phyloP scores from a whole-genome alignment of 1,140 invertebrate species.

The Plodia interpunctella region DNA sequence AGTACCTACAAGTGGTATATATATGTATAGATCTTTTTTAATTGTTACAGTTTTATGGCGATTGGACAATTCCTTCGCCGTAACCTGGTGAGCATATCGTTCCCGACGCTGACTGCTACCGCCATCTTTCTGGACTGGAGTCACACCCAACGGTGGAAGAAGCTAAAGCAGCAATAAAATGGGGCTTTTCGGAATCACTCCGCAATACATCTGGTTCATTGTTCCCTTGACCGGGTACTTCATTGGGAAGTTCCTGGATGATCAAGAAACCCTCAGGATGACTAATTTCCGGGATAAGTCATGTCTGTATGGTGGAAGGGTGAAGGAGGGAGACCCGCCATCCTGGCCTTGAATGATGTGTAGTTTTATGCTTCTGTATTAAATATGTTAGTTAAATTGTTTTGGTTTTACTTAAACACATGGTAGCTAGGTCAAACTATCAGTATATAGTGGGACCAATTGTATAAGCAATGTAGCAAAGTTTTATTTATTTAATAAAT shows the following conservation, averaged over 20 bases:
- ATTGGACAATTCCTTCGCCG: conserved; percentile 64
- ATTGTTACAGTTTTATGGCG: conserved; percentile 62
- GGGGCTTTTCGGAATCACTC: conserved; percentile 76
- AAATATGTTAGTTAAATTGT: conserved; percentile 1
- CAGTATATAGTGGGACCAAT: too few species aligned
- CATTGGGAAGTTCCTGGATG: conserved; percentile 82
- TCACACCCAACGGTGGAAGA: conserved; percentile 84
- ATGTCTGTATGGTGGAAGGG: conserved; percentile 81
- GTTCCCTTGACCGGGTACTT: conserved; percentile 77
- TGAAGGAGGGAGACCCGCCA: conserved; percentile 81
- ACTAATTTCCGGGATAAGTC: conserved; percentile 86
- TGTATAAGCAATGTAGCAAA: too few species aligned
- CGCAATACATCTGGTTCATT: conserved; percentile 54
- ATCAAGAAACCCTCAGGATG: conserved; percentile 83
- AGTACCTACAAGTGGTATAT: too few species aligned
- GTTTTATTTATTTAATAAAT: too few species aligned
- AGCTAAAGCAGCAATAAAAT: conserved; percentile 61
- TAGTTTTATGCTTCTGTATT: not conserved
- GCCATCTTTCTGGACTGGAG: conserved; percentile 83
- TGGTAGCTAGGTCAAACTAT: too few species aligned
- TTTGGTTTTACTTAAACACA: conserved; percentile 1
- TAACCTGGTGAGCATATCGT: conserved; percentile 80
- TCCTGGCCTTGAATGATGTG: conserved; percentile 80
- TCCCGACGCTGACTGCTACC: conserved; percentile 78
- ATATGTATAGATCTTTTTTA: not conserved